phyloP scores from a whole-genome alignment of 2,888 invertebrate species.

The Diploptera punctata region DNA sequence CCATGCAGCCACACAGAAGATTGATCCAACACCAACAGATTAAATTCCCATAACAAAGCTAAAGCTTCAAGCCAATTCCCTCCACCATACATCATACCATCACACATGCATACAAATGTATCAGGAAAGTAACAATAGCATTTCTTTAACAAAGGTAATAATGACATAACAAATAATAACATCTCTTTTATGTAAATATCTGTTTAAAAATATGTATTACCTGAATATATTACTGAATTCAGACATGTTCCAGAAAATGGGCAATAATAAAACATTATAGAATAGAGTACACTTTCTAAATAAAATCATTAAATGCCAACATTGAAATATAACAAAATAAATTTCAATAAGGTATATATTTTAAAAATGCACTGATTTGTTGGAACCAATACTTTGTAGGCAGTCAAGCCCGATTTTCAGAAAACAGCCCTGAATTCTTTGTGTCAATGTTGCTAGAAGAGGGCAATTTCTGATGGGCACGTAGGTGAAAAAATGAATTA shows the following conservation, averaged over 20 bases:
- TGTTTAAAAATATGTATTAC: constrained; percentile 19
- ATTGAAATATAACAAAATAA: neutral
- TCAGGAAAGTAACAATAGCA: neutral
- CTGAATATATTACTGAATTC: constrained; percentile 21
- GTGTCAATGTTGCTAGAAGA: neutral
- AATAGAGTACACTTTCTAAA: neutral
- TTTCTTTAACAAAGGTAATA: neutral
- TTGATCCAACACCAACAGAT: constrained; percentile 1
- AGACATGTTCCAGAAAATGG: constrained; percentile 22
- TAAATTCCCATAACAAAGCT: neutral
- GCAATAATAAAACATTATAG: constrained; percentile 9
- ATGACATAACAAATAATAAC: neutral
- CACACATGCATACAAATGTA: neutral
- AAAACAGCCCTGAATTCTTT: constrained; percentile 5
- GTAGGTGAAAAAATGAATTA: no score
- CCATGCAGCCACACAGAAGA: no score
- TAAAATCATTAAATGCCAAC: neutral
- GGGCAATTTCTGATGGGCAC: no score
- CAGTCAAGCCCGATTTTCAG: neutral
- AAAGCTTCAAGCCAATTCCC: neutral
- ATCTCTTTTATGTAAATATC: neutral
- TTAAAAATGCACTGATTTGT: no score
- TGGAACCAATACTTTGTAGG: no score
- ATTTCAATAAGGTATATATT: no score
- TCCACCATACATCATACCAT: neutral